These are phyloP conservation scores for Nasua narica DNA, from an alignment of 2,797 vertebrate genomes.

Conservation along the genomic window DNA sequence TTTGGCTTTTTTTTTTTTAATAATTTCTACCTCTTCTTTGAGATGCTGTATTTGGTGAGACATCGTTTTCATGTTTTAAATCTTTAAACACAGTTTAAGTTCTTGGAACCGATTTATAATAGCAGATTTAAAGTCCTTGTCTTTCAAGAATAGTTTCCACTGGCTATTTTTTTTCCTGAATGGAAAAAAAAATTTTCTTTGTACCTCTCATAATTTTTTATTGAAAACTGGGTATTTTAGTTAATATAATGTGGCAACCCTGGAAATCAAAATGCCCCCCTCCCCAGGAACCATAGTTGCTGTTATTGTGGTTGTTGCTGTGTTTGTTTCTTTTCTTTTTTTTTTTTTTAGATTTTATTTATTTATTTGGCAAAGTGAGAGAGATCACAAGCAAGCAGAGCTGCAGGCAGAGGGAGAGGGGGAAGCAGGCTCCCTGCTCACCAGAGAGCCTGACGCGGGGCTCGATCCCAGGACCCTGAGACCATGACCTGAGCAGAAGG, in stretches of 20 bases:
- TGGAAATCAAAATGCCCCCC: not conserved
- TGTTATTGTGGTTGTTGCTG: too few relatives aligned
- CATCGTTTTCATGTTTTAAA: not conserved
- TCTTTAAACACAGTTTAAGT: not conserved
- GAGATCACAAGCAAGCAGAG: too few relatives aligned
- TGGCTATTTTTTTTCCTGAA: not conserved
- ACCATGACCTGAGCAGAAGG: too few relatives aligned
- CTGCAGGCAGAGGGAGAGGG: too few relatives aligned
- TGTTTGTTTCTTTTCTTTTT: too few relatives aligned
- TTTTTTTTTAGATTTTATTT: too few relatives aligned
- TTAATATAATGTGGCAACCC: not conserved
- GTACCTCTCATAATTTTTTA: not conserved
- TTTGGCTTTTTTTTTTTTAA: not conserved
- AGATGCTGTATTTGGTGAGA: not conserved
- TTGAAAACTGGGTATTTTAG: not conserved
- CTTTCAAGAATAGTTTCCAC: not conserved
- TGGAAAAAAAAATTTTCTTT: too few relatives aligned
- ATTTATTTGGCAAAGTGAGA: too few relatives aligned
- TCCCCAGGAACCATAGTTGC: not conserved
- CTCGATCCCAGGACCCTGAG: too few relatives aligned
- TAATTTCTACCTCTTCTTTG: not conserved
- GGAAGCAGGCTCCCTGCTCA: too few relatives aligned
- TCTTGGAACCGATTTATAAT: not conserved
- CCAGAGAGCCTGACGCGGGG: too few relatives aligned
- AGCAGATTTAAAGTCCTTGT: not conserved